Evolutionary conservation across 2,888 invertebrate species (phyloP).

Genomic region (Timandra comae): DNA sequence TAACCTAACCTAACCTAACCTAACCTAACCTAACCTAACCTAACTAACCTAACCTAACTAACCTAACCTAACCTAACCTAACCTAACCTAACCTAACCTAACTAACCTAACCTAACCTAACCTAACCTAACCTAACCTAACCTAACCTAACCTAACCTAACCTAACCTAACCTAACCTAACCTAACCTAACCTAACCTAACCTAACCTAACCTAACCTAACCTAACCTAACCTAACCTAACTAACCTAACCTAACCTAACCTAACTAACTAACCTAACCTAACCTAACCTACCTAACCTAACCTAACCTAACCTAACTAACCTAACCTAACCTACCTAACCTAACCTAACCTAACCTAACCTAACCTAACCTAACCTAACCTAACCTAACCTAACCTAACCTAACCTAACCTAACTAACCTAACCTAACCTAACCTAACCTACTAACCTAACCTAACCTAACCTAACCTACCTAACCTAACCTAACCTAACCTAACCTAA

Average conservation of each 20-base stretch:
- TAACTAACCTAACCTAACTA: slow-evolving; percentile 19
- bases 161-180: slow-evolving; percentile 20
- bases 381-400: slow-evolving; percentile 21
- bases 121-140: slow-evolving; percentile 13
- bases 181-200: slow-evolving; percentile 23
- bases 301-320: too few species aligned
- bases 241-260: slow-evolving; percentile 19
- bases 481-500: slow-evolving; percentile 26
- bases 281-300: too few species aligned
- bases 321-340: too few species aligned
- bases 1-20: slow-evolving; percentile 12
- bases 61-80: slow-evolving; percentile 20
- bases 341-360: slow-evolving; percentile 21
- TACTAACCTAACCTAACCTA: too few species aligned
- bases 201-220: slow-evolving; percentile 16
- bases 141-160: slow-evolving; percentile 19
- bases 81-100: slow-evolving; percentile 17
- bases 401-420: slow-evolving; percentile 22
- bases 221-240: slow-evolving; percentile 18
- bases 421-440: slow-evolving; percentile 26
- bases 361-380: slow-evolving; percentile 24
- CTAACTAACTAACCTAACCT: slow-evolving; percentile 23
- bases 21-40: slow-evolving; percentile 10
- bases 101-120: slow-evolving; percentile 15
- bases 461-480: too few species aligned